Conservation (phyloP, 1,140 invertebrate species). For the Neodiprion fabricii region DNA sequence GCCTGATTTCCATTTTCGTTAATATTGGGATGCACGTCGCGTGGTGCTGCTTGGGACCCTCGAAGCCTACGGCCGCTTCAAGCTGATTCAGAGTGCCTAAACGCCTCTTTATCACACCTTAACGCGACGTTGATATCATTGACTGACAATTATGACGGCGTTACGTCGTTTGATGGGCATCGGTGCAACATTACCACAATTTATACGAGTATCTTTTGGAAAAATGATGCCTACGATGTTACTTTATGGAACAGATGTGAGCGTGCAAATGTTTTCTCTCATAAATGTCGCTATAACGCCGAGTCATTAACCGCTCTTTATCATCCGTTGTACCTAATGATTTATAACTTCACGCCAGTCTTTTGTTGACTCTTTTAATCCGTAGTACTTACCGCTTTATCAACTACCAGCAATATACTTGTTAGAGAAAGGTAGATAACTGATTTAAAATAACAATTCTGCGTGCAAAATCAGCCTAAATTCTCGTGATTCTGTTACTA, state of each 20-base stretch:
- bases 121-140: neutral
- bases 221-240: neutral
- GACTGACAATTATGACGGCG: neutral
- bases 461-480: too few species aligned
- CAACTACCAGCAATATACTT: too few species aligned
- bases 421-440: too few species aligned
- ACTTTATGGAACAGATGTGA: neutral
- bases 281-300: neutral
- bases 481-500: too few species aligned
- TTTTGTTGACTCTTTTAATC: too few species aligned
- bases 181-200: neutral
- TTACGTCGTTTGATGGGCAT: neutral
- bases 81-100: neutral
- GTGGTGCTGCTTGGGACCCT: neutral
- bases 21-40: conserved; percentile 2
- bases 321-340: too few species aligned
- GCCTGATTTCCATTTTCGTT: conserved; percentile 4
- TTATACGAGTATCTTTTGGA: neutral
- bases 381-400: too few species aligned
- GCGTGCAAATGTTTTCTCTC: neutral
- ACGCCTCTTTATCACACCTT: neutral
- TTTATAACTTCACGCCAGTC: too few species aligned
- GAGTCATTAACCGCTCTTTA: neutral
- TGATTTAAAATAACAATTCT: too few species aligned
- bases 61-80: neutral